phyloP scores from a whole-genome alignment of 2,888 invertebrate species.

The Cataglyphis altisquamis region DNA sequence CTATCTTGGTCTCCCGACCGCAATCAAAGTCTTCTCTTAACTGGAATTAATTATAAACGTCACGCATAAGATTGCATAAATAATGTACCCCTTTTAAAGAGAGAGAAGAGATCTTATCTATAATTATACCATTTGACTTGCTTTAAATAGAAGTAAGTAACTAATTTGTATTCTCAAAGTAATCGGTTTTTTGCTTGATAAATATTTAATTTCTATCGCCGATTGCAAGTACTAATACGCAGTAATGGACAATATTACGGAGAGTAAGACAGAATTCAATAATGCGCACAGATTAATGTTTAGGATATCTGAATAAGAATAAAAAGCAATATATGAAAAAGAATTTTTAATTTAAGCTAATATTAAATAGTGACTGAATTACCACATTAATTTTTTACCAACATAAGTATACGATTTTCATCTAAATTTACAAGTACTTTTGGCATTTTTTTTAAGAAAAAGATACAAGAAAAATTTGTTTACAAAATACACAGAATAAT shows the following conservation, averaged over 20 bases:
- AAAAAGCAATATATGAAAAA: slow-evolving; percentile 2
- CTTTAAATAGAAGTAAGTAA: neutral
- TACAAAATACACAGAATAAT: neutral
- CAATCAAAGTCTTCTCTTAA: slow-evolving; percentile 96
- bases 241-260: neutral
- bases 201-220: neutral
- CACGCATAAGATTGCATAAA: slow-evolving; percentile 4
- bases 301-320: neutral
- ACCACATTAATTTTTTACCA: neutral
- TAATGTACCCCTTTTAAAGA: neutral
- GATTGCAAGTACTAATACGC: neutral
- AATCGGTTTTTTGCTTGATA: neutral
- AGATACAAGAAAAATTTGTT: neutral
- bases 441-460: neutral
- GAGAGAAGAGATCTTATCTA: neutral
- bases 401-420: neutral
- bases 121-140: neutral
- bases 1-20: slow-evolving; percentile 91
- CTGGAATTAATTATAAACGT: slow-evolving; percentile 86
- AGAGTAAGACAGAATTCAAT: neutral
- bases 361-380: slow-evolving; percentile 13
- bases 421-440: neutral
- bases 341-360: slow-evolving; percentile 16
- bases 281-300: neutral
- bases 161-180: neutral